phyloP scores from a whole-genome alignment of 2,888 invertebrate genomes.

The Dendrolimus pini region DNA sequence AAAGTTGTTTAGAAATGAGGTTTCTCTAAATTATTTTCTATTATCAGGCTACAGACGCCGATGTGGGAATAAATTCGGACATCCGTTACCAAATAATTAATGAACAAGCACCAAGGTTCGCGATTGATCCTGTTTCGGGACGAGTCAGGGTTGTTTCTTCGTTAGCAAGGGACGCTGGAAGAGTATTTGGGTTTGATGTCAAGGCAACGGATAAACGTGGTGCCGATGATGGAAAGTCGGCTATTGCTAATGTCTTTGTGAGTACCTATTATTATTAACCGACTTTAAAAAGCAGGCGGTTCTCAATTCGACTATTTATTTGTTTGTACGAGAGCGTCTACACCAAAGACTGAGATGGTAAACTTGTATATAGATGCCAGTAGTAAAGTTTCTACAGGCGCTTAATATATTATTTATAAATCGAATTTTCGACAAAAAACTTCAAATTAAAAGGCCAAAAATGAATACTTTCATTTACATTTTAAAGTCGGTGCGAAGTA shows the following conservation, averaged over 20 bases:
- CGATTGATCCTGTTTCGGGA: slow-evolving; percentile 86
- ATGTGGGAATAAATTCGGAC: slow-evolving; percentile 85
- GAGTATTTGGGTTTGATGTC: slow-evolving; percentile 90
- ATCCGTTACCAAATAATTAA: slow-evolving; percentile 89
- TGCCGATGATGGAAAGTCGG: slow-evolving; percentile 87
- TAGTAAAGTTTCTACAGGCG: too few relatives aligned
- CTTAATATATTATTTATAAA: too few relatives aligned
- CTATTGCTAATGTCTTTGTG: slow-evolving; percentile 91
- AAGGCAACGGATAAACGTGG: slow-evolving; percentile 90
- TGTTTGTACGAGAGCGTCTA: too few relatives aligned
- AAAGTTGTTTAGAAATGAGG: background rate
- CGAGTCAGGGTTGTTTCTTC: slow-evolving; percentile 84
- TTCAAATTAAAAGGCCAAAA: background rate
- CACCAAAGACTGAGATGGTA: too few relatives aligned
- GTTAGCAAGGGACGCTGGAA: slow-evolving; percentile 82
- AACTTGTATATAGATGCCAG: too few relatives aligned
- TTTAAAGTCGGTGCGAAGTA: too few relatives aligned
- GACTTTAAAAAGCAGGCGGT: background rate
- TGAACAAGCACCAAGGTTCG: slow-evolving; percentile 84
- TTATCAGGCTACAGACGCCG: slow-evolving; percentile 83
- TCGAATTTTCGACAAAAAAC: too few relatives aligned
- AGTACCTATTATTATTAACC: slow-evolving; percentile 41
- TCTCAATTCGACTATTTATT: too few relatives aligned
- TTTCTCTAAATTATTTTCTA: background rate
- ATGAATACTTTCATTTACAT: too few relatives aligned